phyloP scores from a whole-genome alignment of 1,140 invertebrate genomes.

The Trigoniulus corallinus region DNA sequence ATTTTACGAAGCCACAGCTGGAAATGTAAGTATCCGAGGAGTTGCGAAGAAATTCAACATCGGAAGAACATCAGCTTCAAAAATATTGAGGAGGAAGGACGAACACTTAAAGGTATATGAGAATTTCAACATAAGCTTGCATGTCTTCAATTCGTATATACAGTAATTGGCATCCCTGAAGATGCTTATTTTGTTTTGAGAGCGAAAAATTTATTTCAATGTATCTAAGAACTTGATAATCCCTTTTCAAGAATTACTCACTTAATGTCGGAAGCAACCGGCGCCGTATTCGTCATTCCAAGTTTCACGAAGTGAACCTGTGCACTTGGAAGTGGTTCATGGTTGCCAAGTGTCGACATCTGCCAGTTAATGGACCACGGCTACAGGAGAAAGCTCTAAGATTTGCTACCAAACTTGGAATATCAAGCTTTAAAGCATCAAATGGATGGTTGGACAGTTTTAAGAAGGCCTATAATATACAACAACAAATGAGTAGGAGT shows the following conservation, averaged over 20 bases:
- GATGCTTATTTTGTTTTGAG: too few relatives aligned
- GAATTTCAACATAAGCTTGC: neutral
- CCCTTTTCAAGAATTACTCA: neutral
- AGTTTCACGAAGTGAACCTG: neutral
- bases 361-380: neutral
- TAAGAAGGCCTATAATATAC: neutral
- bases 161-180: too few relatives aligned
- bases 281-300: neutral
- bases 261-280: neutral
- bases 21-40: neutral
- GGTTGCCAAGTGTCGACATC: neutral
- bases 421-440: neutral
- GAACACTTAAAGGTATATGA: neutral
- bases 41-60: neutral
- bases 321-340: neutral
- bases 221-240: too few relatives aligned
- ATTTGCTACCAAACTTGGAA: neutral
- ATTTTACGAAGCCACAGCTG: neutral
- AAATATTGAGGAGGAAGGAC: neutral
- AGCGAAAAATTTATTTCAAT: too few relatives aligned
- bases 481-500: neutral
- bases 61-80: neutral
- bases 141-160: too few relatives aligned
- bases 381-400: neutral
- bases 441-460: conserved; percentile 1